Evolutionary conservation across 2,888 invertebrate species (phyloP).

Genomic region (Epinotia demarniana): DNA sequence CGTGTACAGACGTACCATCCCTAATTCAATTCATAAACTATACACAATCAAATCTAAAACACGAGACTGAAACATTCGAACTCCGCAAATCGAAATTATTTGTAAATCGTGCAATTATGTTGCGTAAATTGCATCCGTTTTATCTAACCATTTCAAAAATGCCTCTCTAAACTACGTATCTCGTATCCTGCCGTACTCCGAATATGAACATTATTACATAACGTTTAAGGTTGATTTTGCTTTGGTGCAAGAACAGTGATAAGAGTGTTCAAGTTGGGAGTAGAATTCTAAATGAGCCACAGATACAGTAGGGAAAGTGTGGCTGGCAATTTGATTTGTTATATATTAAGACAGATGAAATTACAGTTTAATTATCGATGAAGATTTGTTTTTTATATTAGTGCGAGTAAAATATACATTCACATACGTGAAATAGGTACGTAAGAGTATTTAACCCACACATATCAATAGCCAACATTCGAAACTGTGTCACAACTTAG

Average conservation of each 20-base stretch:
- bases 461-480: too few species aligned
- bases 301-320: conserved; percentile 70
- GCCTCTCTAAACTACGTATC: neutral
- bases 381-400: too few species aligned
- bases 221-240: neutral
- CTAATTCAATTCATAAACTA: conserved; percentile 18
- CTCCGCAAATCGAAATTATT: conserved; percentile 65
- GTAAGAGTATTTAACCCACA: too few species aligned
- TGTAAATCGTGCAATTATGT: conserved; percentile 83
- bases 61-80: conserved; percentile 49
- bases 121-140: conserved; percentile 83
- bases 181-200: neutral
- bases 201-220: neutral
- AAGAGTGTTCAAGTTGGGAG: neutral
- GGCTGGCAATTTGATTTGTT: conserved; percentile 63
- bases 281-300: conserved; percentile 77
- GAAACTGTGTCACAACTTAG: too few species aligned
- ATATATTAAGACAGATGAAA: too few species aligned
- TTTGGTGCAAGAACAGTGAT: neutral
- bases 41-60: conserved; percentile 16
- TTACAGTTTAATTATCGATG: too few species aligned
- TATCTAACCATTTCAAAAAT: conserved; percentile 67
- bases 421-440: too few species aligned
- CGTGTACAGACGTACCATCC: neutral
- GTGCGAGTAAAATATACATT: too few species aligned